Conservation (phyloP, 2,113 vertebrate species). For the Cephalopholis sonnerati region DNA sequence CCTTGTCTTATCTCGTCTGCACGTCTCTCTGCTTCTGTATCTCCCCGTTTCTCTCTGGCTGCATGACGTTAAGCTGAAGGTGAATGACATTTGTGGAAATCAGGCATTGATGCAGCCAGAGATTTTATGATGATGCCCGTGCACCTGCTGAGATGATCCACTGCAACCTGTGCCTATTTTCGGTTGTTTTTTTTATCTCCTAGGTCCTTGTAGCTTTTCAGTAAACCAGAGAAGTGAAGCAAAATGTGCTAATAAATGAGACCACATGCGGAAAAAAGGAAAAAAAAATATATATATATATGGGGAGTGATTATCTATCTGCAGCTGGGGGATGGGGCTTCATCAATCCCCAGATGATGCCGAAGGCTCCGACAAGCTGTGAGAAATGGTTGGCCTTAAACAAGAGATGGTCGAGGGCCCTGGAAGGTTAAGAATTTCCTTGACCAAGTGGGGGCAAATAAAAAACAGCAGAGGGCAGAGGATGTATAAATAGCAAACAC, state of each 20-base stretch:
- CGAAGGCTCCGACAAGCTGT: slow-evolving; percentile 34
- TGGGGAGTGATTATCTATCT: slow-evolving; percentile 30
- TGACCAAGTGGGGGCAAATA: slow-evolving; percentile 35
- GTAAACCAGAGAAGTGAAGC: neutral
- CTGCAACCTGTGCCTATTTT: neutral
- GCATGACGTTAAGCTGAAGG: slow-evolving; percentile 18
- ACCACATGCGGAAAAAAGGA: slow-evolving; percentile 14
- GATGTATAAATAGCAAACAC: slow-evolving; percentile 57
- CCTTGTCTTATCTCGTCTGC: slow-evolving; percentile 5
- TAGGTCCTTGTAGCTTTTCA: neutral
- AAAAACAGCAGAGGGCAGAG: slow-evolving; percentile 39
- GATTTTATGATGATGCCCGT: neutral
- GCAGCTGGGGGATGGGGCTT: slow-evolving; percentile 30
- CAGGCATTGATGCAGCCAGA: slow-evolving; percentile 41
- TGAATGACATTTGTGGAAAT: slow-evolving; percentile 58
- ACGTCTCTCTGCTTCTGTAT: neutral
- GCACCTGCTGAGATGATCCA: slow-evolving; percentile 17
- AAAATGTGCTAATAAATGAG: slow-evolving; percentile 26
- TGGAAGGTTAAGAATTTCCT: slow-evolving; percentile 48
- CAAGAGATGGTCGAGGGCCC: slow-evolving; percentile 22
- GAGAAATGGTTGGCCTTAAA: slow-evolving; percentile 53
- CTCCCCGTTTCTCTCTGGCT: neutral
- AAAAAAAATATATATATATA: slow-evolving; percentile 21
- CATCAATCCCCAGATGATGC: slow-evolving; percentile 40
- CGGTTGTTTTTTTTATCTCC: no score